Base-by-base conservation (phyloP, 2,888 invertebrate genomes). In the Synanthedon vespiformis region DNA sequence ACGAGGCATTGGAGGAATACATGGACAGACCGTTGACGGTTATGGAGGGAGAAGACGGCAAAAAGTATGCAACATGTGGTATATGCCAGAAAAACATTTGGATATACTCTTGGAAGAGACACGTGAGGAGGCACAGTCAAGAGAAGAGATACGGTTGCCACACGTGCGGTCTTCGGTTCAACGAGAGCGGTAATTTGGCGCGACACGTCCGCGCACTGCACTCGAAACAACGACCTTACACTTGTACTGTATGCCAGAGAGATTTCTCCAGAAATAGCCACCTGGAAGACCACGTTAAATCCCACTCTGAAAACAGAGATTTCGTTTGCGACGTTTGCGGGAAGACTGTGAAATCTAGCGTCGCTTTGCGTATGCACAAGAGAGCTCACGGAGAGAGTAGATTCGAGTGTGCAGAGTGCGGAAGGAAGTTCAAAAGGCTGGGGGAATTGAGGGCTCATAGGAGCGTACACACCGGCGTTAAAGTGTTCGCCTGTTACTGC, bases 311-410 rank as follows among this genome's bases (percentile, higher is more conserved):
- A 11, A 60, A 58, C 48, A 64, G 89, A 41, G 83, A 85, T 0
- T 89, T 80, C 65, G 72, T 88, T 18, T 91, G 90, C 62, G 89
- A 89, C 53, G 59, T 74, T 40, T 90, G 90, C 68, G 89, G 89
- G 0, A 86, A 82, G 57, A 75, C 79, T 4, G 89, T 88, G 57
- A 86, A 85, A 51, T 89, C 90, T 1, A 63, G 79, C 49, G 87
- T 89, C 2, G 89, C 89, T 8, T 62, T 89, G 54, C 76, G 89
- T 50, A 80, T 84, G 68, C 90, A 90, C 64, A 67, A 71, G 53
- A 65, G 72, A 48, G 68, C 70, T 41, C 89, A 89, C 67, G 71
- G 62, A 0, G 68, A 69, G 10, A 72, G 74, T 54, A 70, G 70
- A 16, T 81, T 78, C 57, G 54, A 65, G 18, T 90, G 91, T 65